Evolutionary conservation across 2,797 vertebrate genomes (phyloP).

Genomic region (Xerus rutilus): DNA sequence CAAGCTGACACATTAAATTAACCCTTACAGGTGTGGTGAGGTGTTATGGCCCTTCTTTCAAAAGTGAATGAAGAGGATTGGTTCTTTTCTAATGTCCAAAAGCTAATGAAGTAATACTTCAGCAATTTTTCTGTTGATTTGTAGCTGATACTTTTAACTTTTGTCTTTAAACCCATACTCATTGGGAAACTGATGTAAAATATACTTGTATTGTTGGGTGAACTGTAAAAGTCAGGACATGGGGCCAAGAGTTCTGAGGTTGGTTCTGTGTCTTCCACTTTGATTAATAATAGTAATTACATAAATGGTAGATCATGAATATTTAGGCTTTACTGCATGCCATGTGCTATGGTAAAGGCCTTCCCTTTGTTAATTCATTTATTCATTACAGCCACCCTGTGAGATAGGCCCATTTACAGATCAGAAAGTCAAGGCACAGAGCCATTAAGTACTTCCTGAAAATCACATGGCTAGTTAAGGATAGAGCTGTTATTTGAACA

Average conservation of each 20-base stretch:
- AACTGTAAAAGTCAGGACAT: neutral
- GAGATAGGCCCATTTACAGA: neutral
- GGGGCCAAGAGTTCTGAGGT: neutral
- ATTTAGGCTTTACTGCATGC: neutral
- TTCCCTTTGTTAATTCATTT: neutral
- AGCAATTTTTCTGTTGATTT: conserved; percentile 42
- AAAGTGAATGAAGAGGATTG: neutral
- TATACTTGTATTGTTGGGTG: neutral
- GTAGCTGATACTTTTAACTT: conserved; percentile 17
- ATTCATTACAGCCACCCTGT: neutral
- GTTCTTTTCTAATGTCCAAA: neutral
- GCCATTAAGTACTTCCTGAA: neutral
- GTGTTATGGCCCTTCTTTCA: neutral
- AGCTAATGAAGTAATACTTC: neutral
- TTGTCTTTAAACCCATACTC: conserved; percentile 33
- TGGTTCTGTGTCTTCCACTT: conserved; percentile 45
- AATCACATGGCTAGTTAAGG: neutral
- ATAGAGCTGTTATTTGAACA: neutral
- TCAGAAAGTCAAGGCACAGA: neutral
- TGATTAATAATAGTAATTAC: neutral
- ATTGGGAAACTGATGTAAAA: conserved; percentile 28
- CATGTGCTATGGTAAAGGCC: neutral
- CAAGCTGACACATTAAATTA: neutral
- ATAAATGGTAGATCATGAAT: neutral
- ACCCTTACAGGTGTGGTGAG: neutral